phyloP scores from a whole-genome alignment of 2,888 invertebrate species.

The Smittia aterrima region DNA sequence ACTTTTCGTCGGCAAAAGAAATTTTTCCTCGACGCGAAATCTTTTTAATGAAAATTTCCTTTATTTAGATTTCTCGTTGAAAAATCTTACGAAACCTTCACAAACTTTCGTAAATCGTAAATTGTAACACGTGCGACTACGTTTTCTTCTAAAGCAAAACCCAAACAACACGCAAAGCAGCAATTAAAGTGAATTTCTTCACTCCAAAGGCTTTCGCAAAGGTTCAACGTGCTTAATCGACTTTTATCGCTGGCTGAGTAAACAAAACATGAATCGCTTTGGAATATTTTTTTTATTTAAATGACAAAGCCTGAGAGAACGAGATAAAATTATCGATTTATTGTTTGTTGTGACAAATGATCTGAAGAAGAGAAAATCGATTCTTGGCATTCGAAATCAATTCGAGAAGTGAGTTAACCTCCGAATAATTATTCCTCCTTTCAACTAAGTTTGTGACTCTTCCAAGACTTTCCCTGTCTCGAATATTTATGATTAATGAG shows the following conservation, averaged over 20 bases:
- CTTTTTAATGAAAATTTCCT: too few species aligned
- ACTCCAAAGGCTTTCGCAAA: neutral
- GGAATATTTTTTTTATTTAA: too few species aligned
- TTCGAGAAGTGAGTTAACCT: neutral
- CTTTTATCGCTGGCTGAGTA: neutral
- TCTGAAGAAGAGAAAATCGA: neutral
- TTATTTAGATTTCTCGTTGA: too few species aligned
- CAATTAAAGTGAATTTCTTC: neutral
- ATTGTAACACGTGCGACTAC: neutral
- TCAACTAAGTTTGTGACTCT: too few species aligned
- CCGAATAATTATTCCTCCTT: neutral
- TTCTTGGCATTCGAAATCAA: neutral
- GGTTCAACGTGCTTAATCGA: neutral
- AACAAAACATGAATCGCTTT: neutral
- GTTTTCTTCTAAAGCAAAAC: too few species aligned
- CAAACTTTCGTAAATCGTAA: too few species aligned
- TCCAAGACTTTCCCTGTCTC: too few species aligned
- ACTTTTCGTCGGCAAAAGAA: too few species aligned
- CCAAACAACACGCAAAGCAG: neutral
- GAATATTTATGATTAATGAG: constrained; percentile 4
- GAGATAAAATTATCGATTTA: neutral
- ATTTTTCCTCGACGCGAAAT: too few species aligned
- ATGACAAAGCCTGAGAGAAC: too few species aligned
- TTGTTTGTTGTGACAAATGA: neutral
- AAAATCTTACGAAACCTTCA: too few species aligned